Conservation (phyloP, 2,888 invertebrate genomes). For the Psylliodes chrysocephalus region DNA sequence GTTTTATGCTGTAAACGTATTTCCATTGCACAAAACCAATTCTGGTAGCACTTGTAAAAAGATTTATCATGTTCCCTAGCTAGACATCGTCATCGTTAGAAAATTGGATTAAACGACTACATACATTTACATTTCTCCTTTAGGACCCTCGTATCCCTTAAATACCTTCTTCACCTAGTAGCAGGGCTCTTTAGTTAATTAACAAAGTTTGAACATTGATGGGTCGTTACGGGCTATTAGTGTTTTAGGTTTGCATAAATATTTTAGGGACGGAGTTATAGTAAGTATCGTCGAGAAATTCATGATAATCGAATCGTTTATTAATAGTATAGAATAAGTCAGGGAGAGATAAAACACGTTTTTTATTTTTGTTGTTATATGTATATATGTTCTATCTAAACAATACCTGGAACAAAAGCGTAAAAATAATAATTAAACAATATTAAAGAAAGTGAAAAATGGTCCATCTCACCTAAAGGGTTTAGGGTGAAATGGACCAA, state of each 20-base stretch:
- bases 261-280: slow-evolving; percentile 41
- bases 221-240: slow-evolving; percentile 48
- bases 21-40: slow-evolving; percentile 11
- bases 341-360: no score
- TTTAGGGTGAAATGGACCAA: no score
- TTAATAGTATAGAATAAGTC: no score
- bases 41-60: slow-evolving; percentile 14
- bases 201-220: slow-evolving; percentile 52
- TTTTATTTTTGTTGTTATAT: no score
- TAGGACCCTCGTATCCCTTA: slow-evolving; percentile 26
- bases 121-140: slow-evolving; percentile 36
- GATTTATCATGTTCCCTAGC: slow-evolving; percentile 6
- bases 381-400: no score
- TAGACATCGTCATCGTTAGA: slow-evolving; percentile 9
- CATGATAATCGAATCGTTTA: no score
- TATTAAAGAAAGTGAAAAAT: no score
- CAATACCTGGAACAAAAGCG: no score
- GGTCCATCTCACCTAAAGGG: no score
- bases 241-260: slow-evolving; percentile 48
- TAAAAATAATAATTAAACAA: no score
- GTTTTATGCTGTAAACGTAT: no score
- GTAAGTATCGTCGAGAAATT: slow-evolving; percentile 41
- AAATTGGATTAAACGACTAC: slow-evolving; percentile 32
- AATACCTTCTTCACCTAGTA: slow-evolving; percentile 42
- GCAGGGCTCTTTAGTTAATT: slow-evolving; percentile 49